Base-by-base conservation (phyloP, 2,113 vertebrate genomes). In the Trachemys scripta region DNA sequence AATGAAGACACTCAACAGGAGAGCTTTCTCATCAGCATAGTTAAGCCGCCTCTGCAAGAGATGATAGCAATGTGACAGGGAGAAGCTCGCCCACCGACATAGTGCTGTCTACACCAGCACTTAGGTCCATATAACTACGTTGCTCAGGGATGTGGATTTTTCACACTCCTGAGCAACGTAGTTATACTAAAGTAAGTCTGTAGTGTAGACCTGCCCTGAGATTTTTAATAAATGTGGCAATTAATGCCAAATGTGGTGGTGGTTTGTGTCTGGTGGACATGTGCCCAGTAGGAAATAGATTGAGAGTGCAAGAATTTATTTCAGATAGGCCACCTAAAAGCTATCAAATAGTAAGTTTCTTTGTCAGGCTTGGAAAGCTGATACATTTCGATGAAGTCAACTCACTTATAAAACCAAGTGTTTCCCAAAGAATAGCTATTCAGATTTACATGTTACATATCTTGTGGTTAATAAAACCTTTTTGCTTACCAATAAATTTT, bases 301-400 rank as follows among this genome's bases (percentile, higher is more conserved):
- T 10, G 38, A 88, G 72, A 69, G 78, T 89, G 84, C 82, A 97
- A 95, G 92, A 84, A 87, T 87, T 93, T 81, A 92, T 92, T 95
- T 95, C 93, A 90, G 3, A 76, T 17, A 8, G 42, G 13, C n/a
- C 51, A 90, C 59, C 76, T 94, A 56, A 62, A 79, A n/a, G 54
- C 89, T 84, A 82, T 12, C 11, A 65, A 0, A 0, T 5, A 84
- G 27, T 47, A 50, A 89, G 69, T 49, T 79, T 89, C 89, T 85
- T 87, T 51, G 54, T 90, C 38, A 49, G 56, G 16, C 90, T 25
- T 3, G 0, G 50, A 92, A 89, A 82, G 94, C 50, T 50, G 53
- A 85, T 72, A 31, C 27, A 69, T 95, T 92, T 96, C 84, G 83
- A 95, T 92, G 80, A 75, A 42, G 72, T 75, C 22, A 56, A 31